Base-by-base conservation (phyloP, 2,888 invertebrate genomes). In the Euproctis similis region DNA sequence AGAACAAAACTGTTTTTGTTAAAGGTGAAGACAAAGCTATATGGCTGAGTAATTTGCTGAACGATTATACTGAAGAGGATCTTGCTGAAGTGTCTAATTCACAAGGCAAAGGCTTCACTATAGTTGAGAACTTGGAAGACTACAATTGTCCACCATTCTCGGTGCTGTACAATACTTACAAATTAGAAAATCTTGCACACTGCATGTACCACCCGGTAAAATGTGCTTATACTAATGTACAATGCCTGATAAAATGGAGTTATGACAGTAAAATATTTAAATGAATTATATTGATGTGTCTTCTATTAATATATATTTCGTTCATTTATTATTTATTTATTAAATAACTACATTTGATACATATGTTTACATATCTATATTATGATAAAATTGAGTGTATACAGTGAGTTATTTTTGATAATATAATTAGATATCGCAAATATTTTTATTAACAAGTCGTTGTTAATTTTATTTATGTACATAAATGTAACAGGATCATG, bases 191-290 rank as follows among this genome's bases (percentile, higher is more conserved):
- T 3, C n/a, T 20, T 3, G 5, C n/a, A 11, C 11, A 8, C 1
- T 31, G 31, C 19, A 7, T 1, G 1, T 24, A 31, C 10, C 31
- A 31, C 20, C 13, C 16, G 8, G 10, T 8, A 3, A 14, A 16
- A 8, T 31, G 32, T 22, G 32, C 32, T 7, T 32, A 17, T 11
- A 21, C 17, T 2, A 28, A 24, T 14, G 27, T 27, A 4, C 24
- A 28, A 8, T 27, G 12, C 13, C 13, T 31, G 4, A 8, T 9
- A 4, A 28, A 28, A 24, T 31, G 27, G 27, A 16, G 24, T 6
- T 2, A 6, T 13, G 24, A 27, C 9, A 12, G 14, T 14, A 18
- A 31, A 18, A 10, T 26, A 10, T 31, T 31, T 20, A 1, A 20
- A 5, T 16, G n/a, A 26, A 1, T 7, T 7, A 3, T 12, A 12